Evolutionary conservation across 1,140 invertebrate species (phyloP).

Genomic region (Trialeurodes vaporariorum): DNA sequence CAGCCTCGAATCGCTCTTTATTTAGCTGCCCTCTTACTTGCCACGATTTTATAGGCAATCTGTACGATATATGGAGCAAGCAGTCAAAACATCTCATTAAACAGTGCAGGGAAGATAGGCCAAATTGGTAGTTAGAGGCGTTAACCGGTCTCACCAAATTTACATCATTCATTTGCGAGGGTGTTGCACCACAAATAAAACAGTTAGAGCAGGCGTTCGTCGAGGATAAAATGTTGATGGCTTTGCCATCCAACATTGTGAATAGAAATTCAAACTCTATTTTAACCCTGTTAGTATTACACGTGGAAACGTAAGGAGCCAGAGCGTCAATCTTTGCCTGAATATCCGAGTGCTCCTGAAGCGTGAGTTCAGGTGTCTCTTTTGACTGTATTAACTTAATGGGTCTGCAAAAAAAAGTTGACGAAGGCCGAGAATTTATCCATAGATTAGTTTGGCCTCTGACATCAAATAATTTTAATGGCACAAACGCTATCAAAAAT

Average conservation of each 20-base stretch:
- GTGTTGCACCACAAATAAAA: background rate
- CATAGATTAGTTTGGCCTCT: constrained; percentile 2
- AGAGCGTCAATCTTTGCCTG: constrained; percentile 8
- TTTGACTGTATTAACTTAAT: constrained; percentile 21
- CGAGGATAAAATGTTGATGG: background rate
- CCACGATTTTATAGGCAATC: background rate
- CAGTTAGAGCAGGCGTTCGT: background rate
- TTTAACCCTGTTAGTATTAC: background rate
- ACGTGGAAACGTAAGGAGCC: background rate
- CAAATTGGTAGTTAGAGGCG: background rate
- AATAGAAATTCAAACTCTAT: background rate
- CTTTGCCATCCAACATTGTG: background rate
- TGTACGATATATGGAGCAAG: background rate
- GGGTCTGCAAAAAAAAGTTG: constrained; percentile 19
- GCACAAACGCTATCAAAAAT: constrained; percentile 7
- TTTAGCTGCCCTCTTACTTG: constrained; percentile 14
- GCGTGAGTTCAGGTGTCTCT: constrained; percentile 14
- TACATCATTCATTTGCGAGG: background rate
- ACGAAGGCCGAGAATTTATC: constrained; percentile 11
- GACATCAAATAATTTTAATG: background rate
- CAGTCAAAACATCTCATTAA: background rate
- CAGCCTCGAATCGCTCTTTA: constrained; percentile 17
- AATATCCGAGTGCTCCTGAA: constrained; percentile 9
- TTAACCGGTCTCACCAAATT: background rate
- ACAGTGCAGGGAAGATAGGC: background rate